phyloP scores from a whole-genome alignment of 2,888 invertebrate genomes.

The Apotomis capreana region DNA sequence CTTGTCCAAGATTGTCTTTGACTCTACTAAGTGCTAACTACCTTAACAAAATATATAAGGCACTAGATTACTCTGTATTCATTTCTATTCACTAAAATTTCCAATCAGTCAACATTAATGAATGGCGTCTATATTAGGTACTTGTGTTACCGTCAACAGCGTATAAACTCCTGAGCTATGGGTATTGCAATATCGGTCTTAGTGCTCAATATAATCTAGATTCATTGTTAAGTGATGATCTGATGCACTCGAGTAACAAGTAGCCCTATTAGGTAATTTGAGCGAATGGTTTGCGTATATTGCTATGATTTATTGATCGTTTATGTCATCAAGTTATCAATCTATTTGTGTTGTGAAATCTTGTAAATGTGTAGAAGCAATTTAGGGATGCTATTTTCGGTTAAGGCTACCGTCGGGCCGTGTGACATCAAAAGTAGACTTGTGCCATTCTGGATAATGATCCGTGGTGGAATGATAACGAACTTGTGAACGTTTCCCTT shows the following conservation, averaged over 20 bases:
- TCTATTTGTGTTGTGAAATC: not conserved
- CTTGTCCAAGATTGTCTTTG: no score
- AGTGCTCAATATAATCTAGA: not conserved
- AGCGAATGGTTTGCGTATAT: conserved; percentile 18
- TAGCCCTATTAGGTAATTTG: conserved; percentile 12
- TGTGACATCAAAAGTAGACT: no score
- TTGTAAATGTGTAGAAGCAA: not conserved
- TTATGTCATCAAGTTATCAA: conserved; percentile 15
- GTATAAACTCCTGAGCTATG: not conserved
- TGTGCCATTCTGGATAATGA: no score
- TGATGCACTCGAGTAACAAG: not conserved
- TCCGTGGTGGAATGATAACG: no score
- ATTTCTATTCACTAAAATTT: no score
- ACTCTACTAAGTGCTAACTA: no score
- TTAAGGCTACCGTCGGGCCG: no score
- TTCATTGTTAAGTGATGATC: not conserved
- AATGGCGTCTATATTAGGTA: no score
- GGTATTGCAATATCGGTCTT: not conserved
- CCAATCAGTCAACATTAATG: no score
- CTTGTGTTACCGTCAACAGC: not conserved
- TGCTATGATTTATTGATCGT: conserved; percentile 15
- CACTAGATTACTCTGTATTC: no score
- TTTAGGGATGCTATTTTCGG: not conserved
- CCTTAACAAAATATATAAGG: no score
- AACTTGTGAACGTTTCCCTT: no score